phyloP scores from a whole-genome alignment of 2,113 vertebrate species.

The Glareola pratincola region DNA sequence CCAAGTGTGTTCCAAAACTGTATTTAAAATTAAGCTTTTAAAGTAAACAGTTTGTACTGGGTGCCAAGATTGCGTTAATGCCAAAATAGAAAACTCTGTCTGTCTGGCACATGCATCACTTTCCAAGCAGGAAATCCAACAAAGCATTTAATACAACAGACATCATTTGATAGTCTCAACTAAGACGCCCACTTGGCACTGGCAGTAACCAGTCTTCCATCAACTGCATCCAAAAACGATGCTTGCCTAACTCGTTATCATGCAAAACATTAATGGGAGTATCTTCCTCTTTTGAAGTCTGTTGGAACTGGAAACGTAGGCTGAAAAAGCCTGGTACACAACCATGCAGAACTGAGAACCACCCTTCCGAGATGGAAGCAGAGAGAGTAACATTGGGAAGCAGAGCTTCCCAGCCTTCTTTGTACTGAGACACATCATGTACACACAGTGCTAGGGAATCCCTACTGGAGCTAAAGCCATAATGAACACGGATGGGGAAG shows the following conservation, averaged over 20 bases:
- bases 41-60: conserved; percentile 35
- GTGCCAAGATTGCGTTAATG: conserved; percentile 20
- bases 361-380: neutral
- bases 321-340: neutral
- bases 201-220: conserved; percentile 37
- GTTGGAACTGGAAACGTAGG: neutral
- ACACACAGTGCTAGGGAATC: neutral
- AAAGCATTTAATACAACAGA: conserved; percentile 53
- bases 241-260: conserved; percentile 45
- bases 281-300: conserved; percentile 44
- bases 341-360: neutral
- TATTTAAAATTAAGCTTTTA: conserved; percentile 53
- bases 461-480: neutral
- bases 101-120: conserved; percentile 36
- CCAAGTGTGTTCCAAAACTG: conserved; percentile 18
- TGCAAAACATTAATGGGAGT: conserved; percentile 59
- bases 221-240: conserved; percentile 8
- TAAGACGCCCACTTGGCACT: conserved; percentile 33
- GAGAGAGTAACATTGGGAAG: neutral
- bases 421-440: neutral
- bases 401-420: neutral
- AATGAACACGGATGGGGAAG: neutral
- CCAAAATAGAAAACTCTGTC: conserved; percentile 21
- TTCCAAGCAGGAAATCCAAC: conserved; percentile 59
- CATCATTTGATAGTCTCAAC: conserved; percentile 52